phyloP scores from a whole-genome alignment of 2,113 vertebrate genomes.

The Candoia aspera region DNA sequence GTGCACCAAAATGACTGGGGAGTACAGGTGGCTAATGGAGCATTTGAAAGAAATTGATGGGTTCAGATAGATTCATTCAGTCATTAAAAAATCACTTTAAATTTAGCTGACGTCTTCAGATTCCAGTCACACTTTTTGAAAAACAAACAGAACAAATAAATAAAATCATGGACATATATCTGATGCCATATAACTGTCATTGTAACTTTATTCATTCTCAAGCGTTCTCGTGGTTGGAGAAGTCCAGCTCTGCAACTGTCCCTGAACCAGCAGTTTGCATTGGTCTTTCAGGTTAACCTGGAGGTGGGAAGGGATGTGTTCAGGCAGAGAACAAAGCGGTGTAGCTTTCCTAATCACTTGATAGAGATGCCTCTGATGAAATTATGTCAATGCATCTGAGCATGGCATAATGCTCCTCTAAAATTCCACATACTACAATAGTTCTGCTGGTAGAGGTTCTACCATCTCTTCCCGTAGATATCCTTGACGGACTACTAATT shows the following conservation, averaged over 20 bases:
- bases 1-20: rapidly evolving
- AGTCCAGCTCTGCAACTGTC: neutral
- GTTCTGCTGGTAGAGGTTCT: neutral
- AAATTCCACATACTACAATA: neutral
- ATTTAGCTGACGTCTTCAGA: neutral
- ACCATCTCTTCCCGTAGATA: neutral
- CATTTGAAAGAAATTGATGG: neutral
- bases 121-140: neutral
- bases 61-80: rapidly evolving
- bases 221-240: too few species aligned
- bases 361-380: neutral
- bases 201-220: too few species aligned
- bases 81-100: neutral
- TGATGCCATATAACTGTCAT: neutral
- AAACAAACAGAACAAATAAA: neutral
- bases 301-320: neutral
- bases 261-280: neutral
- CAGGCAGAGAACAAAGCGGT: neutral
- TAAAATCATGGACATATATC: neutral
- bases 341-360: neutral
- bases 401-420: neutral
- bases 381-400: neutral
- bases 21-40: neutral
- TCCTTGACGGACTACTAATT: neutral
- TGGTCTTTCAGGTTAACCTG: neutral